Evolutionary conservation across 2,888 invertebrate species (phyloP), one percentile per base, ranked within the genome.

Genomic region (Stenichneumon culpator): DNA sequence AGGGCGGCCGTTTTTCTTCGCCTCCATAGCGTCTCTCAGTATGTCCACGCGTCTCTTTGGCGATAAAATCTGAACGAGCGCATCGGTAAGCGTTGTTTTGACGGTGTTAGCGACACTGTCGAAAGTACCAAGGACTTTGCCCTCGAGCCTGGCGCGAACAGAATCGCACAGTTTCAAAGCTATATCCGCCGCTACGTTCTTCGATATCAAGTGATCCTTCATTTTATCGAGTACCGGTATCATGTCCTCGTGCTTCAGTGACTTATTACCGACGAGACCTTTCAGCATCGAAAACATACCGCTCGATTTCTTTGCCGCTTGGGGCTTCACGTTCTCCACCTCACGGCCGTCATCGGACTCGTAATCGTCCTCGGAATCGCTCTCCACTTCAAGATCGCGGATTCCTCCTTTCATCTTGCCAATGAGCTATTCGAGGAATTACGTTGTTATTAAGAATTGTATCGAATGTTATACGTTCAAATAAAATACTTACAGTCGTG

Each of bases 101-200:
- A 99, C 98, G 6, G 98, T 98, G 65, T 96, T 96, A 0, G 98
- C 96, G n/a, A 99, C 96, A 86, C 97, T 97, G 89, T 98, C 98
- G 93, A 99, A 99, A 0, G 99, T 99, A 19, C 99, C 99, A 84
- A 99, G 95, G 4, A 97, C 96, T 94, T 97, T 98, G 84, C 99
- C 99, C 92, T 98, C 98, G 39, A 99, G 95, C 93, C 98, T 98
- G 1, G 95, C 95, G 16, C 97, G 97, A 0, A 99, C 98, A 0
- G 99, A 99, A 79, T 99, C 98, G 93, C 99, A 99, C 32, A 99
- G 95, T 93, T 99, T 99, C 86, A 96, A 95, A 0, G 99, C 97
- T 91, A 99, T 99, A 90, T 99, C 99, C 0, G 98, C 94, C 14
- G 99, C 99, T 0, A 99, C 99, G 94, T 99, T 99, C 94, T 99